Evolutionary conservation across 2,113 vertebrate genomes (phyloP).

Genomic region (Archocentrus centrarchus): DNA sequence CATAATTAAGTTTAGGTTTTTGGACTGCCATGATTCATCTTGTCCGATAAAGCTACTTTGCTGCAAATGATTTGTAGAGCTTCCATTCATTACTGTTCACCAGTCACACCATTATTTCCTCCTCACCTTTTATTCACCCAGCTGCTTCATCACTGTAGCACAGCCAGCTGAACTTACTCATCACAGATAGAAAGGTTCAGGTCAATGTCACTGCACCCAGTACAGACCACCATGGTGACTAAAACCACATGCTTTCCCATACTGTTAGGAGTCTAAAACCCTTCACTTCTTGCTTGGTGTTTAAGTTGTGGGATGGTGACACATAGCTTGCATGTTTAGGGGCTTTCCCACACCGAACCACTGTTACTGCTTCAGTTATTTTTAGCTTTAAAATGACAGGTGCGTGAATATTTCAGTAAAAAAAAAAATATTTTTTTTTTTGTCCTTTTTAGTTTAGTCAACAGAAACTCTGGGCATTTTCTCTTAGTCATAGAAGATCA

Average conservation of each 20-base stretch:
- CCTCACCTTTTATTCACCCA: conserved; percentile 24
- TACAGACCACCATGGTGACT: conserved; percentile 30
- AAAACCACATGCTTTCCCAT: conserved; percentile 16
- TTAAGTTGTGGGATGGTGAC: not conserved
- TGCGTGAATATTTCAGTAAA: not conserved
- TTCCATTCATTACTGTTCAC: not conserved
- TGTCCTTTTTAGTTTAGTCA: no score
- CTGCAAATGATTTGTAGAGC: not conserved
- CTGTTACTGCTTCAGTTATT: not conserved
- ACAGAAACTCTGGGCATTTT: no score
- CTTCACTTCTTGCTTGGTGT: not conserved
- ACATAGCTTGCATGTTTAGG: not conserved
- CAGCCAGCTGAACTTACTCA: conserved; percentile 26
- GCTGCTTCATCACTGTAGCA: conserved; percentile 15
- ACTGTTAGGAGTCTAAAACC: conserved; percentile 26
- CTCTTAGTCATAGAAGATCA: not conserved
- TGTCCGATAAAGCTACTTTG: not conserved
- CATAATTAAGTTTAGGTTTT: not conserved
- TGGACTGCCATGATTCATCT: not conserved
- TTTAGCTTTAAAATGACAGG: not conserved
- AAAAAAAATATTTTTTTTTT: no score
- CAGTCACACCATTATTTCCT: conserved; percentile 12
- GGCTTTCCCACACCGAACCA: not conserved
- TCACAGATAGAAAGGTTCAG: conserved; percentile 33
- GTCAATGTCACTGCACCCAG: conserved; percentile 21